A percentile compares a stretch with the other conserved stretches of the same genome.
phyloP scores from a whole-genome alignment of 2,113 vertebrate species.

The Vanacampus margaritifer region DNA sequence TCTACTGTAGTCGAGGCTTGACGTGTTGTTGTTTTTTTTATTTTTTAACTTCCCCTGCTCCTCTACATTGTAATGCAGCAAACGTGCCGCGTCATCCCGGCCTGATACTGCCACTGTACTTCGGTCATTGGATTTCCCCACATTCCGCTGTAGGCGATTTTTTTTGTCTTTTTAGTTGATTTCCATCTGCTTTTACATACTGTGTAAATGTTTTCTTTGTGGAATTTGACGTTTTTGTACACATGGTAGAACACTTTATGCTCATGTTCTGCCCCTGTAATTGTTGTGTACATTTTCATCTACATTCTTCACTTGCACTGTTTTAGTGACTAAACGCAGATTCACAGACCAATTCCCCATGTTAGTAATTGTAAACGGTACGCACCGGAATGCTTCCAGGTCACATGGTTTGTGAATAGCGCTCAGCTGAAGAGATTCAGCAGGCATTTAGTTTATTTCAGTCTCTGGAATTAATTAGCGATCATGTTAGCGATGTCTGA shows the following conservation, averaged over 20 bases:
- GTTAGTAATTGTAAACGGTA: not conserved
- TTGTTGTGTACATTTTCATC: not conserved
- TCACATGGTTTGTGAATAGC: not conserved
- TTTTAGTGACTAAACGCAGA: not conserved
- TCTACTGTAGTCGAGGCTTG: slow-evolving; percentile 62
- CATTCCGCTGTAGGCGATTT: slow-evolving; percentile 28
- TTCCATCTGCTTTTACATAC: slow-evolving; percentile 25
- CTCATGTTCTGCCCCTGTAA: not conserved
- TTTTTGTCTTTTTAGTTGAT: slow-evolving; percentile 22
- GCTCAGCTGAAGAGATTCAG: not conserved
- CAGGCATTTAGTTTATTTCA: not conserved
- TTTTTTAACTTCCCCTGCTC: slow-evolving; percentile 6
- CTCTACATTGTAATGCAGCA: not conserved
- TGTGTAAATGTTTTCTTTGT: slow-evolving; percentile 27
- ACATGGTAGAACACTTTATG: slow-evolving; percentile 19
- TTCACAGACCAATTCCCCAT: not conserved
- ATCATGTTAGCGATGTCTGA: not conserved
- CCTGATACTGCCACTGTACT: slow-evolving; percentile 31
- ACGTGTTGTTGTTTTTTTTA: slow-evolving; percentile 45
- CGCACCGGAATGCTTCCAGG: not conserved
- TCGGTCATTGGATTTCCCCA: slow-evolving; percentile 27
- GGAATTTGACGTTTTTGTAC: slow-evolving; percentile 39
- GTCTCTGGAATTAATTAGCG: not conserved
- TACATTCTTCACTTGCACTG: not conserved
- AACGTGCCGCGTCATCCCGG: slow-evolving; percentile 12